Percentiles rank a stretch among this genome's conserved stretches.
Evolutionary conservation across 2,888 invertebrate genomes (phyloP).

Genomic region (Diplazon laetatorius): DNA sequence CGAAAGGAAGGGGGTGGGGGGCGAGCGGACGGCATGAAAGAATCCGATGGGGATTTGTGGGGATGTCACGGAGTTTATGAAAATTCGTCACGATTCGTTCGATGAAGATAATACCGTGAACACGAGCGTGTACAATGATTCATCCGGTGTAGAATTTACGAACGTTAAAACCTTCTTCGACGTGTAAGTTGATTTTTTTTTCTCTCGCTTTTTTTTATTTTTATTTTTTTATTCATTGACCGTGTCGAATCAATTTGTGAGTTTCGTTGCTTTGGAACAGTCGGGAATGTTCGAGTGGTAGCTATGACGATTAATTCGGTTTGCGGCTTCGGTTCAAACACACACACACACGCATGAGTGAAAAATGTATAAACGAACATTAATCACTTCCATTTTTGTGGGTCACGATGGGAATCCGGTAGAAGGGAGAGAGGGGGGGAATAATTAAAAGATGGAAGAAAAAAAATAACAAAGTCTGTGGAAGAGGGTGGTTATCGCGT

Average conservation of each 20-base stretch:
- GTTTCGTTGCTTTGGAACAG: slow-evolving; percentile 1
- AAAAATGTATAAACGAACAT: background rate
- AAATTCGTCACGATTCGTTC: slow-evolving; percentile 49
- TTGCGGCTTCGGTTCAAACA: background rate
- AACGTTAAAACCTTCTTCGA: no score
- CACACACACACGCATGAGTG: background rate
- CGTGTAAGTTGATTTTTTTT: no score
- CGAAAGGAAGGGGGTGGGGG: background rate
- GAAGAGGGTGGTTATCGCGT: slow-evolving; percentile 2
- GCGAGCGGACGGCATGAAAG: slow-evolving; percentile 5
- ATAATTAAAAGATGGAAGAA: background rate
- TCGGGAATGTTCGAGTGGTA: slow-evolving; percentile 4
- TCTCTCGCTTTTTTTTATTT: no score
- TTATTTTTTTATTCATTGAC: slow-evolving; percentile 38
- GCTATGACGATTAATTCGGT: slow-evolving; percentile 19
- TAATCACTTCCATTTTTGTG: slow-evolving; percentile 16
- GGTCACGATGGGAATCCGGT: background rate
- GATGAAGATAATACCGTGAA: slow-evolving; percentile 19
- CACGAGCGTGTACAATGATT: background rate
- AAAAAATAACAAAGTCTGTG: background rate
- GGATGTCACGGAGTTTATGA: background rate
- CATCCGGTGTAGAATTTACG: background rate
- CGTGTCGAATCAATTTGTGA: slow-evolving; percentile 49
- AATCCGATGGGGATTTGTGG: background rate
- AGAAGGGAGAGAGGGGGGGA: no score